Percentiles rank a stretch among this genome's conserved stretches.
Evolutionary conservation across 1,140 invertebrate species (phyloP).

Genomic region (Parapsyche elsis): DNA sequence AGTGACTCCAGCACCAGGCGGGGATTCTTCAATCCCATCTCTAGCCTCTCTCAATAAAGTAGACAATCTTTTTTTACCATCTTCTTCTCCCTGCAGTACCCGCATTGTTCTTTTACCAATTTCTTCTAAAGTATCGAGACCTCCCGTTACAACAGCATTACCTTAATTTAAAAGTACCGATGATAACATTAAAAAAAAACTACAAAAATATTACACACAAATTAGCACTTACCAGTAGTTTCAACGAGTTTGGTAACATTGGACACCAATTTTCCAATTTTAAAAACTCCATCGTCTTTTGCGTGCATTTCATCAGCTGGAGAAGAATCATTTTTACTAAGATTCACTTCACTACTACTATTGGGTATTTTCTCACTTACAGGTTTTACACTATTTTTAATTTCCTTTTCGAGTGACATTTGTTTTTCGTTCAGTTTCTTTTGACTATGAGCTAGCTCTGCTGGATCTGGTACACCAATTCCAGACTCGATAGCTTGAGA

Average conservation of each 20-base stretch:
- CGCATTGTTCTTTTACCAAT: conserved; percentile 95
- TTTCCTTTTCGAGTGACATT: conserved; percentile 43
- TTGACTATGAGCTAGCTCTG: conserved; percentile 73
- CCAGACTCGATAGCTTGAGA: conserved; percentile 79
- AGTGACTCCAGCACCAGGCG: not conserved
- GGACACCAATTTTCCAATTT: conserved; percentile 73
- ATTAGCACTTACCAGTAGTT: conserved; percentile 68
- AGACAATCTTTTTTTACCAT: conserved; percentile 68
- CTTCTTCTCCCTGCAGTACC: conserved; percentile 79
- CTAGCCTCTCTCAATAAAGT: conserved; percentile 85
- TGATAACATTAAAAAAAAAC: too few relatives aligned
- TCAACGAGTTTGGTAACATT: conserved; percentile 78
- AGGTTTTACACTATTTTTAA: conserved; percentile 2
- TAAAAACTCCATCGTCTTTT: conserved; percentile 27
- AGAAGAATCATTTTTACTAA: not conserved
- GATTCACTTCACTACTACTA: not conserved
- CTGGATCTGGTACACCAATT: conserved; percentile 81
- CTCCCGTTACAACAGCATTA: conserved; percentile 83
- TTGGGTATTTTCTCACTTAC: conserved; percentile 2
- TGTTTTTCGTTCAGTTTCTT: conserved; percentile 58
- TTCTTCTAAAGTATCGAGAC: conserved; percentile 88
- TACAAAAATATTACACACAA: too few relatives aligned
- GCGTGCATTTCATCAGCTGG: not conserved
- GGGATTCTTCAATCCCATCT: conserved; percentile 74
- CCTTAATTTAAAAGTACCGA: conserved; percentile 67